Base-by-base conservation (phyloP, 2,888 invertebrate species). In the Microctonus aethiopoides region DNA sequence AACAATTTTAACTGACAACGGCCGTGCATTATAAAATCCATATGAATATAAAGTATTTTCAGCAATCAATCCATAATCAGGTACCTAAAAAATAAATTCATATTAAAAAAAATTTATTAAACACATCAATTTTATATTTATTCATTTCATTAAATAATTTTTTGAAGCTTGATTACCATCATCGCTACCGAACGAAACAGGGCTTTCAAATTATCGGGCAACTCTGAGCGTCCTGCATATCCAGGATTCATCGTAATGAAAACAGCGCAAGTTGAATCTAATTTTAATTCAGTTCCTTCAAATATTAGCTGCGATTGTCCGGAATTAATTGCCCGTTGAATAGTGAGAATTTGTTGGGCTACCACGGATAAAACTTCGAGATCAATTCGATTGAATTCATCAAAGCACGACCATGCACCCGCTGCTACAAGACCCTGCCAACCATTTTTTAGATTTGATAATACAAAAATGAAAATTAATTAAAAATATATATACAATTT, bases 191-290 rank as follows among this genome's bases (percentile, higher is more conserved):
- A 89, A 39, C 91, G 86, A 80, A 91, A 91, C 41, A 91, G 83
- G 13, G 90, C 90, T 80, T 88, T 91, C 52, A 91, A 83, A 78
- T 91, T 91, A 78, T 91, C 91, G 0, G 91, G 91, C 39, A 91
- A 83, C 75, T 90, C 90, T 1, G 89, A 88, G 73, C 90, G 84
- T 1, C 90, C 90, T 22, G 90, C 90, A 76, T 90, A 91, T 65
- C 87, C 87, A 13, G 90, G 90, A 82, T 90, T 91, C 90, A 91
- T 91, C 4, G 91, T 91, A 74, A 90, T 90, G 73, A 91, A 90
- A 51, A 90, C 88, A 10, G 89, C 88, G 73, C 90, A 91, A 0
- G 89, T 89, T 2, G 89, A 89, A 77, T 90, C 88, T 54, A 91
- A 81, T 63, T 79, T 84, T 32, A 91, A 84, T 72, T 90, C 89